Conservation (phyloP, 2,888 invertebrate species). For the Calliopum simillimum region DNA sequence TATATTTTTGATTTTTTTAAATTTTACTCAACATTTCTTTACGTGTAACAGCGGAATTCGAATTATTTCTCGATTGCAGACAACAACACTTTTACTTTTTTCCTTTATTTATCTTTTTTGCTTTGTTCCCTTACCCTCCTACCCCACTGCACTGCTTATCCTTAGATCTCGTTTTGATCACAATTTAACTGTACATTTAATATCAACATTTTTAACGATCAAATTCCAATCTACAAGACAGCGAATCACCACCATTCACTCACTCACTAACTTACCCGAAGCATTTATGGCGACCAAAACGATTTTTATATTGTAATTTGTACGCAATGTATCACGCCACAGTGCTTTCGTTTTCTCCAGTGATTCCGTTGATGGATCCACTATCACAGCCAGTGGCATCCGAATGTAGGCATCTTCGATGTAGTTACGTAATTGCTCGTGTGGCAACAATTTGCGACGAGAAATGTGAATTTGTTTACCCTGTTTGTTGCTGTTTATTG, state of each 20-base stretch:
- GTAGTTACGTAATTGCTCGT: constrained; percentile 65
- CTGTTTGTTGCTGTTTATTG: constrained; percentile 50
- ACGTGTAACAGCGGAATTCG: too few species aligned
- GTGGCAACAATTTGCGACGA: constrained; percentile 58
- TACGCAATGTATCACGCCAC: constrained; percentile 64
- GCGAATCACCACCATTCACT: neutral
- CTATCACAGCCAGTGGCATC: constrained; percentile 66
- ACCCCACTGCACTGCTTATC: too few species aligned
- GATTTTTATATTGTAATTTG: constrained; percentile 65
- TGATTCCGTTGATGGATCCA: constrained; percentile 64
- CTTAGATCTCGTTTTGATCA: too few species aligned
- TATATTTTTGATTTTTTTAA: too few species aligned
- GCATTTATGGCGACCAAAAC: constrained; percentile 65
- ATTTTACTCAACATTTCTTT: too few species aligned
- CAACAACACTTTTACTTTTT: too few species aligned
- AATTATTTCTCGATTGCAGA: too few species aligned
- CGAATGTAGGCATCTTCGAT: constrained; percentile 67
- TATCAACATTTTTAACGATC: constrained; percentile 12
- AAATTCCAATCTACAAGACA: constrained; percentile 20
- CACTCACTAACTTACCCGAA: constrained; percentile 57
- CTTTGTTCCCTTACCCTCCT: neutral
- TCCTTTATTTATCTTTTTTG: too few species aligned
- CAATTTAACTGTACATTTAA: too few species aligned
- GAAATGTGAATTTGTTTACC: constrained; percentile 61
- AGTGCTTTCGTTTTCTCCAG: constrained; percentile 63